Base-by-base conservation (phyloP, 2,888 invertebrate genomes). In the Drosophila rubida region DNA sequence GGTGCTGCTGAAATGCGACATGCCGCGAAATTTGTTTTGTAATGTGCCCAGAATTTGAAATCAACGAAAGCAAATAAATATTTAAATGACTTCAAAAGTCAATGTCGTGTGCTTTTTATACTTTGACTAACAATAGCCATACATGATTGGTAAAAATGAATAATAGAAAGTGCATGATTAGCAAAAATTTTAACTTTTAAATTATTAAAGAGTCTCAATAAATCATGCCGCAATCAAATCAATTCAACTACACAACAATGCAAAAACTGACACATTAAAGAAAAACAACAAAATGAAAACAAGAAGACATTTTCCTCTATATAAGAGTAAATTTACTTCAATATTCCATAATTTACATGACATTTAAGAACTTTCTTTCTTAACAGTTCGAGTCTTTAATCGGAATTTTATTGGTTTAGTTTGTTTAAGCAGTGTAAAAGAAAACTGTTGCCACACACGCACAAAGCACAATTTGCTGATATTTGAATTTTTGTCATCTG, bases 1-100 rank as follows among this genome's bases (percentile, higher is more conserved):
- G 7, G 1, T 23, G 41, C 44, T 54, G 45, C 54, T 48, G 35
- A 42, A 60, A 66, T 71, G 58, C 54, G 62, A 62, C 50, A 45
- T 49, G 73, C 74, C 73, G 37, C 73, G 70, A 54, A 63, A 54
- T 64, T 61, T 67, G 64, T 64, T 75, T 54, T 66, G 75, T 76
- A 76, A 76, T 87, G 87, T 82, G 82, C 76, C 48, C 57, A 44
- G 82, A 78, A 85, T 85, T 68, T 66, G 35, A 69, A 84, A 75
- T 74, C 30, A 51, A 42, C 60, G 11, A 32, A 25, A 9, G 35
- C 53, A 63, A 69, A 25, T 25, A 25, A 25, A 80, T 86, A 64
- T 78, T 83, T 69, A 61, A 71, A 71, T 62, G 48, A 14, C 13
- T 41, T 30, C 39, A 51, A 64, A 74, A 80, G 70, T 83, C 78